phyloP scores from a whole-genome alignment of 2,113 vertebrate genomes.

The Mugil cephalus region DNA sequence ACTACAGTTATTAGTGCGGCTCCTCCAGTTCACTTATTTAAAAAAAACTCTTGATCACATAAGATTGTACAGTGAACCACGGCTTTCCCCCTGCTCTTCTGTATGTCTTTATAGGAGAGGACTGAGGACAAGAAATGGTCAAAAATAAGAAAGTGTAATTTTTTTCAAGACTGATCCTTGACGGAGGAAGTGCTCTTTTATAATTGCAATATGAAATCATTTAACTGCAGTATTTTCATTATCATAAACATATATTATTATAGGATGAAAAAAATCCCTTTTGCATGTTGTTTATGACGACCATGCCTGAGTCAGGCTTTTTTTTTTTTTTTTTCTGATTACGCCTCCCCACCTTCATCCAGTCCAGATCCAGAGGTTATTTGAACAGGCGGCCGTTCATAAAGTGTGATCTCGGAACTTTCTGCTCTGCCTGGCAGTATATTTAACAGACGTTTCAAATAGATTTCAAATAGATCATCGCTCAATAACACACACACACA shows the following conservation, averaged over 20 bases:
- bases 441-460: conserved; percentile 25
- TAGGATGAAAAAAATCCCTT: conserved; percentile 11
- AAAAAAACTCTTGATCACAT: conserved; percentile 15
- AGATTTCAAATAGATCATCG: conserved; percentile 30
- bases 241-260: background rate
- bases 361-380: conserved; percentile 11
- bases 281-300: conserved; percentile 9
- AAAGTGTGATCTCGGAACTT: background rate
- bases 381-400: conserved; percentile 24
- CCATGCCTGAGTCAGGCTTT: conserved; percentile 19
- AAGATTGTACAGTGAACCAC: conserved; percentile 6
- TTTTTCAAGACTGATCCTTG: no score
- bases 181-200: background rate
- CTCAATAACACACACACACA: conserved; percentile 20
- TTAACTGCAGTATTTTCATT: background rate
- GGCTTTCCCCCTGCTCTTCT: conserved; percentile 1
- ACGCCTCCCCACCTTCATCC: background rate
- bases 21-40: conserved; percentile 11
- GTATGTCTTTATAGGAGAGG: background rate
- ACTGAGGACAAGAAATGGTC: background rate
- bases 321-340: background rate
- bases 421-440: conserved; percentile 23
- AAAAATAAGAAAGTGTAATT: conserved; percentile 12
- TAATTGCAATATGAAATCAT: conserved; percentile 5
- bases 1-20: conserved; percentile 1